Evolutionary conservation across 2,797 vertebrate genomes (phyloP), one percentile per base, ranked within the genome.

Genomic region (Malacoraja senta): DNA sequence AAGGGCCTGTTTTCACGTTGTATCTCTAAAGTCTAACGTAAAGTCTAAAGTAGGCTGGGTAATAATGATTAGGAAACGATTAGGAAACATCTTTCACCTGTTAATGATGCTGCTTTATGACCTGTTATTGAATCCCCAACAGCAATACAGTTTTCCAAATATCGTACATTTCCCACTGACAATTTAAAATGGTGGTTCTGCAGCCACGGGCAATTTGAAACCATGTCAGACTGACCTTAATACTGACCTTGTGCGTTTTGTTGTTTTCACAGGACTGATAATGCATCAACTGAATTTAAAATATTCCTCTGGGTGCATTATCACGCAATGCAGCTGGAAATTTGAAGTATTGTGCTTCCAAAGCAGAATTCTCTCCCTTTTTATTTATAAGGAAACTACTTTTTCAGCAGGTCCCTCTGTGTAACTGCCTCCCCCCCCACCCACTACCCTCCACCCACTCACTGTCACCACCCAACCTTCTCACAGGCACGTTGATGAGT

Each of bases 151-250:
- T 68, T 88, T 68, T 68, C n/a, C 35, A 63, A 38, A 17, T 68
- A 68, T 88, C 15, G n/a, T 88, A 88, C 84, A 88, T 88, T 88
- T 21, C 32, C 9, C 17, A 88, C 17, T 88, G 84, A 88, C 84
- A 88, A 68, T 88, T 88, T 88, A 88, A 88, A 88, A 9, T 58
- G 84, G 7, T 35, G 32, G 63, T 32, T 35, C 8, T 88, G 63
- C n/a, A 88, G 15, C 65, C 1, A 19, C 17, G 68, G n/a, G 84
- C 8, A 19, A 88, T 88, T 88, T 88, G 21, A 88, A 88, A n/a
- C 84, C 84, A 88, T 68, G 65, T 88, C 63, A 88, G n/a, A 35
- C 8, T 88, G 61, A 88, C 84, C 84, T 88, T 68, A 88, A 68
- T 88, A 63, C 35, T 35, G 84, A 35, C 84, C 61, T 88, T 88